Evolutionary conservation across 2,113 vertebrate genomes (phyloP).

Genomic region (Cyanoderma ruficeps): DNA sequence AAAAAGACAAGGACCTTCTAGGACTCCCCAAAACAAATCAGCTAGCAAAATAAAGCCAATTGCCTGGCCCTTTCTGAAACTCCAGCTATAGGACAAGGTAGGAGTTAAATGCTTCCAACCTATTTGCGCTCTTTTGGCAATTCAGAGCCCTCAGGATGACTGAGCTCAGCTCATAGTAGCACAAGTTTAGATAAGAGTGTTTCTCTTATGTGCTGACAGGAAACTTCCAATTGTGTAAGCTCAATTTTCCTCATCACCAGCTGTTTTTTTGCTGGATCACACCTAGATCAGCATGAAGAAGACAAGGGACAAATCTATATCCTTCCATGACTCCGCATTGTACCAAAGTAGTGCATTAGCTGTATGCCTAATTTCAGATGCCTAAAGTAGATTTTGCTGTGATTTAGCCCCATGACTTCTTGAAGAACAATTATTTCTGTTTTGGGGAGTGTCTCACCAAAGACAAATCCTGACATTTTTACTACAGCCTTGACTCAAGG

Average conservation of each 20-base stretch:
- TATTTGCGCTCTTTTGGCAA: fast-evolving
- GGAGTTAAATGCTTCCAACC: neutral
- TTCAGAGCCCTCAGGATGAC: neutral
- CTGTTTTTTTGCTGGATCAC: neutral
- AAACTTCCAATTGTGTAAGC: neutral
- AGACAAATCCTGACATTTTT: neutral
- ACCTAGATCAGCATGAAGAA: neutral
- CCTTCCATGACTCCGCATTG: neutral
- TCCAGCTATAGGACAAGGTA: neutral
- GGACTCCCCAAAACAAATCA: neutral
- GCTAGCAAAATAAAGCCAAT: neutral
- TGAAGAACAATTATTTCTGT: neutral
- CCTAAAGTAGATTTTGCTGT: neutral
- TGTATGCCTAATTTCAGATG: neutral
- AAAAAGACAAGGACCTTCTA: neutral
- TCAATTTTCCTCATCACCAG: constrained; percentile 6
- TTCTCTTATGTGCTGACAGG: neutral
- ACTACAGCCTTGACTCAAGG: neutral
- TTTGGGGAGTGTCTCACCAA: neutral
- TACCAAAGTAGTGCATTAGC: fast-evolving
- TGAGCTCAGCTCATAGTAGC: neutral
- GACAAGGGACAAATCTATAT: neutral
- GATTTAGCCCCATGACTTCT: neutral
- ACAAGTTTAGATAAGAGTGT: neutral
- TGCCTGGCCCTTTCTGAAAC: neutral